Percentiles rank a stretch among this genome's conserved stretches.
Evolutionary conservation across 2,888 invertebrate species (phyloP).

Genomic region (Leptopterna dolabrata): DNA sequence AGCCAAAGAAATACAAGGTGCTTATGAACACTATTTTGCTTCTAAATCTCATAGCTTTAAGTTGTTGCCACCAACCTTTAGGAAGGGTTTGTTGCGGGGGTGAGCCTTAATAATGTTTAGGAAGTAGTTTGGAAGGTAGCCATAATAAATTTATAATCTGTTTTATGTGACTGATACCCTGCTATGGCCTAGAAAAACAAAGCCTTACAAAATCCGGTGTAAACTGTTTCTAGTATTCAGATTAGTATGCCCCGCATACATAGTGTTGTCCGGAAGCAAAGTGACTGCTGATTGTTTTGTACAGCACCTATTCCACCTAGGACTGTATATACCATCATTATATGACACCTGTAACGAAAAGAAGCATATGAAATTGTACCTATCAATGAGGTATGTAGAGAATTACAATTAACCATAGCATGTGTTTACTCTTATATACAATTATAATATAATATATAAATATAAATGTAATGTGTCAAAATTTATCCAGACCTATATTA

Average conservation of each 20-base stretch:
- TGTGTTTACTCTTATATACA: constrained; percentile 43
- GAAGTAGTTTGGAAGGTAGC: constrained; percentile 47
- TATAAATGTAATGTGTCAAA: constrained; percentile 58
- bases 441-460: constrained; percentile 35
- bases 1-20: constrained; percentile 60
- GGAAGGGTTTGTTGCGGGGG: constrained; percentile 34
- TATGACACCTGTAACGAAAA: constrained; percentile 29
- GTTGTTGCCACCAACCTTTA: constrained; percentile 56
- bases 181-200: constrained; percentile 46
- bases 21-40: constrained; percentile 58
- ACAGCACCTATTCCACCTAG: constrained; percentile 56
- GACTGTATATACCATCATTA: constrained; percentile 56
- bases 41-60: constrained; percentile 58
- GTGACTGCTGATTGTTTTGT: constrained; percentile 43
- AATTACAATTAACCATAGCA: constrained; percentile 50
- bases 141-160: constrained; percentile 48
- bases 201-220: constrained; percentile 43
- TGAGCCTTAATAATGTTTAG: constrained; percentile 47
- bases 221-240: background rate
- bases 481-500: constrained; percentile 56
- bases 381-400: constrained; percentile 16
- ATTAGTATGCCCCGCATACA: background rate
- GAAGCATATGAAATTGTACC: constrained; percentile 22
- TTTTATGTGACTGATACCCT: constrained; percentile 50
- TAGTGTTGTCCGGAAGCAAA: constrained; percentile 36